phyloP scores from a whole-genome alignment of 1,140 invertebrate species.

The Drosophila pachea region DNA sequence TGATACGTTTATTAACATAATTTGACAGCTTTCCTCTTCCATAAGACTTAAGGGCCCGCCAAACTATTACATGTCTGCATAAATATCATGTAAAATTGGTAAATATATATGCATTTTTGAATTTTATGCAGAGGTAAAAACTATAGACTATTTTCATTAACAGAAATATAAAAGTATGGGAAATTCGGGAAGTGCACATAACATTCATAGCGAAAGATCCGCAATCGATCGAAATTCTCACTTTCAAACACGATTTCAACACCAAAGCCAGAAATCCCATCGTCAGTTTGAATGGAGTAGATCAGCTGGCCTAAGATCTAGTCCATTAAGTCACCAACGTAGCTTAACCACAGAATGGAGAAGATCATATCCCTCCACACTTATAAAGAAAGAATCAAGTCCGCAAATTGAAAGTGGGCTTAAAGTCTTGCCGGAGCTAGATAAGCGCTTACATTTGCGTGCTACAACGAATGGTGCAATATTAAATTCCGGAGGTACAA shows the following conservation, averaged over 20 bases:
- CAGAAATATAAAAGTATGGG: conserved; percentile 34
- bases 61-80: too few relatives aligned
- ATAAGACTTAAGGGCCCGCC: too few relatives aligned
- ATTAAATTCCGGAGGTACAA: conserved; percentile 87
- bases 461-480: conserved; percentile 89
- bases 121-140: not conserved
- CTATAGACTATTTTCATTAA: not conserved
- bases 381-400: conserved; percentile 15
- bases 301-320: conserved; percentile 16
- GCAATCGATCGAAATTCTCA: conserved; percentile 26
- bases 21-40: too few relatives aligned
- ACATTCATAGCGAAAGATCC: conserved; percentile 32
- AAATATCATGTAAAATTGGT: not conserved
- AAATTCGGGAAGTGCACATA: conserved; percentile 49
- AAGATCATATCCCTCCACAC: conserved; percentile 31
- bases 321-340: conserved; percentile 13
- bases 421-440: conserved; percentile 85
- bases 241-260: conserved; percentile 62
- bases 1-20: too few relatives aligned
- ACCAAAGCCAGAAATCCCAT: conserved; percentile 2
- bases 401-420: conserved; percentile 45
- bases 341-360: conserved; percentile 32
- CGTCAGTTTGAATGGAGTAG: conserved; percentile 24
- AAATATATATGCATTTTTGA: not conserved
- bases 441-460: conserved; percentile 82